These are phyloP conservation scores for Andrena camellia DNA, from an alignment of 2,888 invertebrate species.

Conservation along the genomic window DNA sequence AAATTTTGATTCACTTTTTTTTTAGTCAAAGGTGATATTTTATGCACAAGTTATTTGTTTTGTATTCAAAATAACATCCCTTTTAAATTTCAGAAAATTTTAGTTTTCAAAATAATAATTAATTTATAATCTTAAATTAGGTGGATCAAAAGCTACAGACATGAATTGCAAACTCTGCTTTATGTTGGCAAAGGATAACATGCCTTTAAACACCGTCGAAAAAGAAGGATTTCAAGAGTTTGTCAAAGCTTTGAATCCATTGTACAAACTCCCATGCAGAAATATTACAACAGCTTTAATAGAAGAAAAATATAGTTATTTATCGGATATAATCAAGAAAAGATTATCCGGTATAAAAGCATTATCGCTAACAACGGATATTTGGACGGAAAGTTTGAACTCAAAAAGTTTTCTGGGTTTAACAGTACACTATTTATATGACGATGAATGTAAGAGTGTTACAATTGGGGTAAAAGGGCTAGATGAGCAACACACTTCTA, in stretches of 20 bases:
- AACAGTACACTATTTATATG: neutral
- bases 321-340: neutral
- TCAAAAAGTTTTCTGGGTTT: neutral
- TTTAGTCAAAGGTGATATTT: too few species aligned
- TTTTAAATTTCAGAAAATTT: neutral
- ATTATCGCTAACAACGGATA: neutral
- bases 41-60: too few species aligned
- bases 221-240: neutral
- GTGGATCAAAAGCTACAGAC: neutral
- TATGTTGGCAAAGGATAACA: neutral
- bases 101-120: neutral
- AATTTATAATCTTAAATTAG: constrained; percentile 2
- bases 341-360: neutral
- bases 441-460: neutral
- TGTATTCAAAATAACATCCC: neutral
- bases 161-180: neutral
- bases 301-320: neutral
- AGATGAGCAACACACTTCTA: neutral
- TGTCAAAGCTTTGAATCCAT: neutral
- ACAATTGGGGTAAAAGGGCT: neutral
- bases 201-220: neutral
- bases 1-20: too few species aligned
- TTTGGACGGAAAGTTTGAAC: neutral
- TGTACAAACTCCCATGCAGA: neutral
- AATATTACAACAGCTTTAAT: neutral